These are phyloP conservation scores for Gallinago stenura DNA, from an alignment of 2,797 vertebrate species.

Conservation along the genomic window DNA sequence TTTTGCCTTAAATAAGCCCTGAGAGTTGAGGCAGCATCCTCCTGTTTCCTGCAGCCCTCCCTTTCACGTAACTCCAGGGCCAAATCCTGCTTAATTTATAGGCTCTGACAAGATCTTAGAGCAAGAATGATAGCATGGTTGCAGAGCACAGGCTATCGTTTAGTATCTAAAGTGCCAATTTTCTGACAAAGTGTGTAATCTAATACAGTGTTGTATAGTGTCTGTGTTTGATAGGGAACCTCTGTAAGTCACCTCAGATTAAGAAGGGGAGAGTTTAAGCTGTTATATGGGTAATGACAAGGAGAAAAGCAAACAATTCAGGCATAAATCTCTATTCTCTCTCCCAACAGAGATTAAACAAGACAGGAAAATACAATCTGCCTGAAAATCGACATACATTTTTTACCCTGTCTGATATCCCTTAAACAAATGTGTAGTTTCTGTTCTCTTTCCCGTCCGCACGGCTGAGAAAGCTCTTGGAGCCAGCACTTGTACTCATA, in stretches of 20 bases:
- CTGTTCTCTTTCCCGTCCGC: neutral
- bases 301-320: constrained; percentile 43
- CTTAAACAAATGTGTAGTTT: neutral
- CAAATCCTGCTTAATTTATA: constrained; percentile 53
- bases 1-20: neutral
- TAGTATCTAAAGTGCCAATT: constrained; percentile 53
- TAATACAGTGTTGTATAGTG: constrained; percentile 6
- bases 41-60: neutral
- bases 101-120: constrained; percentile 39
- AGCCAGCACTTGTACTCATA: neutral
- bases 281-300: constrained; percentile 36
- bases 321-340: constrained; percentile 10
- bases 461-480: neutral
- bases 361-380: constrained; percentile 11
- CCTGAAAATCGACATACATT: neutral
- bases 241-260: constrained; percentile 59
- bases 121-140: constrained; percentile 46
- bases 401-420: neutral
- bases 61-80: constrained; percentile 5
- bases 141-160: constrained; percentile 36
- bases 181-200: constrained; percentile 66
- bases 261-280: constrained; percentile 22
- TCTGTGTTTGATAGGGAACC: constrained; percentile 31
- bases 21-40: neutral
- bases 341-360: neutral